Evolutionary conservation across 2,113 vertebrate species (phyloP), one percentile per base, ranked within the genome.

Genomic region (Pyrgilauda ruficollis): DNA sequence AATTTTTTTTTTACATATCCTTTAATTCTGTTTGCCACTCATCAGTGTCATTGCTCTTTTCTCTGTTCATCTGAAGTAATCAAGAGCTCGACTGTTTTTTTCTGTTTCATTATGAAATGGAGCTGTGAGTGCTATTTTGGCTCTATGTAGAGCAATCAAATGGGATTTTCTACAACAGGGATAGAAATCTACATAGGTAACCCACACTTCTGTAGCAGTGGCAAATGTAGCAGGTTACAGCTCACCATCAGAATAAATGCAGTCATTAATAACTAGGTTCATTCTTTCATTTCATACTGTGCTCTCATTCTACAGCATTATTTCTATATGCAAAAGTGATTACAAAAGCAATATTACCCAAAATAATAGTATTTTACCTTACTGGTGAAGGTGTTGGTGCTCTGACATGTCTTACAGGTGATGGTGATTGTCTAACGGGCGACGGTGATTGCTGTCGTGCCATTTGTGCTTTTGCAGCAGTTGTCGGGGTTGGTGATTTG

Each of bases 361-460:
- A 70, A 86, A 50, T 22, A 75, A 58, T 28, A 33, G 24, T 23
- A 43, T 19, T 90, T 93, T 98, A 99, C 99, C 99, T 99, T 97
- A 99, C 98, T 27, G 99, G 98, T 49, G 99, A 97, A 6, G 99
- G 99, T 12, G 98, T 97, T 2, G 99, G 99, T 47, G 98, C 99
- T 96, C 98, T 99, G 50, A 99, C 99, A 6, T 99, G 99, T 97
- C 99, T 98, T 94, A 99, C 99, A 0, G 99, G 99, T 50, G 99
- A 99, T 27, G 99, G 99, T 2, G 99, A 99, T 94, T 99, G 99
- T 97, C 99, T 98, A 46, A 99, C 98, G 0, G 99, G 99, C 2
- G 99, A 99, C 11, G 99, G 99, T 6, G 99, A 99, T 91, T 99
- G 99, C 70, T 99, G 99, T 28, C 99, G 98, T 79, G 98, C 97